Percentiles rank a stretch among this genome's conserved stretches.
These are phyloP conservation scores for Helleia helle DNA, from an alignment of 2,888 invertebrate species.

Conservation along the genomic window DNA sequence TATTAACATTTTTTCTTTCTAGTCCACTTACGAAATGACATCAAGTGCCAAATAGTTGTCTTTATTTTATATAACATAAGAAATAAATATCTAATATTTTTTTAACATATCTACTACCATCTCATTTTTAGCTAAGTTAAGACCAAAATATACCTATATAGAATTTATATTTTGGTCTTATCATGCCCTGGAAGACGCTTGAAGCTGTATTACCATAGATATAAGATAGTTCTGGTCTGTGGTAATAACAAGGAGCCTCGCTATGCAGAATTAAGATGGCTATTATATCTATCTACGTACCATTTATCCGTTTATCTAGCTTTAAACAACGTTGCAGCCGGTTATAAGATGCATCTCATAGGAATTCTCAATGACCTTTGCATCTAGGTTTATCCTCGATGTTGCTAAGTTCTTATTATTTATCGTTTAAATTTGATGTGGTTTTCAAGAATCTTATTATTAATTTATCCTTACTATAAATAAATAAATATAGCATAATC, in stretches of 20 bases:
- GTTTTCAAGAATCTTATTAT: neutral
- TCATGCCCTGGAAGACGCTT: neutral
- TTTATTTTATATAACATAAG: no score
- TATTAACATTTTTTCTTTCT: no score
- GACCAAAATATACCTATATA: no score
- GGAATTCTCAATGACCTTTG: neutral
- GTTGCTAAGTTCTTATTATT: neutral
- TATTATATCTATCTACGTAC: neutral
- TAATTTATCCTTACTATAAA: no score
- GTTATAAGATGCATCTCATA: neutral
- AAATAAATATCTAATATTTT: no score
- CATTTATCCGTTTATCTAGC: neutral
- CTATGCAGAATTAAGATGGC: neutral
- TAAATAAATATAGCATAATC: no score
- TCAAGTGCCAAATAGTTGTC: no score
- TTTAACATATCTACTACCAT: no score
- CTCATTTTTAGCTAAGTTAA: no score
- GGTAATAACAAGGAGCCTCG: neutral
- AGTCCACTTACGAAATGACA: no score
- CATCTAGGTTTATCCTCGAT: neutral
- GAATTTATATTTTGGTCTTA: neutral
- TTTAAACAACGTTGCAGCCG: neutral
- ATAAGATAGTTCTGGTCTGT: neutral
- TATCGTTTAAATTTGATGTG: no score
- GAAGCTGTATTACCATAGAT: neutral